Percentiles rank a stretch among this genome's conserved stretches.
Evolutionary conservation across 1,140 invertebrate species (phyloP).

Genomic region (Arion vulgaris): DNA sequence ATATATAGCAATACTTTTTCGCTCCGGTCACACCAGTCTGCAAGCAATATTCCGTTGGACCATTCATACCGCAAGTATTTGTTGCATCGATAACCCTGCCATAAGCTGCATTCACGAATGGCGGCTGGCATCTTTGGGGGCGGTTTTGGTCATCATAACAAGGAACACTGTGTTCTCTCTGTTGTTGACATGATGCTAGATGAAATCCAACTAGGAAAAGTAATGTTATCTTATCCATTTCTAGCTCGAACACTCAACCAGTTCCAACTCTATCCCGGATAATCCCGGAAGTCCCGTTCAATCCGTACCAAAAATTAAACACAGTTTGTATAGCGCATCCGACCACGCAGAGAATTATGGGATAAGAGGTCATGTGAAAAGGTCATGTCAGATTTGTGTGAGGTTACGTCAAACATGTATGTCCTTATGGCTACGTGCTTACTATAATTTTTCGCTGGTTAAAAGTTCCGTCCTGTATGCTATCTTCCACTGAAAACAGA

Average conservation of each 20-base stretch:
- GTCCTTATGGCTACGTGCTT: too few relatives aligned
- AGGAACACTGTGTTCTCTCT: conserved; percentile 40
- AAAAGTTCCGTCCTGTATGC: too few relatives aligned
- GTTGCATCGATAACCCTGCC: conserved; percentile 85
- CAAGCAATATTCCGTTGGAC: conserved; percentile 81
- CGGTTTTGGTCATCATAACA: conserved; percentile 75
- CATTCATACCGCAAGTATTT: conserved; percentile 88
- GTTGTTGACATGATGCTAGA: neutral
- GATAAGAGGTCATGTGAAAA: neutral
- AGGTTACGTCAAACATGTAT: too few relatives aligned
- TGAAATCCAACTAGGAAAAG: conserved; percentile 37
- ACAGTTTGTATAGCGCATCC: neutral
- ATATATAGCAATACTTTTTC: conserved; percentile 78
- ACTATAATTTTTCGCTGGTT: too few relatives aligned
- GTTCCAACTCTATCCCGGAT: conserved; percentile 36
- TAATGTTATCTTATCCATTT: conserved; percentile 24
- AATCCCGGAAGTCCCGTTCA: conserved; percentile 19
- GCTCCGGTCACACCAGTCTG: conserved; percentile 82
- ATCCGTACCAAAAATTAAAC: neutral
- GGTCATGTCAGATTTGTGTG: neutral
- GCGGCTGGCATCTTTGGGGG: conserved; percentile 90
- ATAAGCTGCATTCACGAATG: conserved; percentile 97
- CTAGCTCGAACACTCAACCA: conserved; percentile 18
- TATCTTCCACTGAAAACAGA: too few relatives aligned
- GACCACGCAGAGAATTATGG: conserved; percentile 32